Evolutionary conservation across 2,888 invertebrate genomes (phyloP).

Genomic region (Celastrina argiolus): DNA sequence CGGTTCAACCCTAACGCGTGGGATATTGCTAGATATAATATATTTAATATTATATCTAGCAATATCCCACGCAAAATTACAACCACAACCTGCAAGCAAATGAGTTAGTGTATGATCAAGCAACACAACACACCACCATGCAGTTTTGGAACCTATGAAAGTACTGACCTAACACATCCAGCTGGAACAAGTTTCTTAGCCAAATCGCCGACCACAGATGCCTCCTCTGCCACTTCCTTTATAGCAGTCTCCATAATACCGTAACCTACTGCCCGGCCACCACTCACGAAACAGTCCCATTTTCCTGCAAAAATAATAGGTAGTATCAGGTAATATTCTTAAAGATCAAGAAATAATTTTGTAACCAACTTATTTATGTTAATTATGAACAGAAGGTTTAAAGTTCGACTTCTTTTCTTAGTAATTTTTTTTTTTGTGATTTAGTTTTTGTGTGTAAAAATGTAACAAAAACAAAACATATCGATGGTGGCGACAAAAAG

Average conservation of each 20-base stretch:
- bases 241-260: conserved; percentile 92
- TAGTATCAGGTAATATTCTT: background rate
- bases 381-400: no score
- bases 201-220: conserved; percentile 89
- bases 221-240: conserved; percentile 97
- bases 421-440: no score
- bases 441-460: no score
- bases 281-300: conserved; percentile 97
- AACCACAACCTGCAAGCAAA: no score
- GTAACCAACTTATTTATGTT: no score
- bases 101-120: no score
- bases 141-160: background rate
- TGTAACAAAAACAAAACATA: background rate
- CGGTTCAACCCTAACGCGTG: no score
- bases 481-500: background rate
- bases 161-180: conserved; percentile 86
- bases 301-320: conserved; percentile 72
- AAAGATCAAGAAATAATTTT: background rate
- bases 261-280: conserved; percentile 93
- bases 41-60: no score
- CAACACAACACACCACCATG: no score
- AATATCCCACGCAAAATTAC: no score
- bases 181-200: conserved; percentile 86
- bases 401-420: no score
- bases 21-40: no score